Percentiles rank a stretch among this genome's conserved stretches.
phyloP scores from a whole-genome alignment of 1,140 invertebrate species.

The Rhyacophila brunnea region DNA sequence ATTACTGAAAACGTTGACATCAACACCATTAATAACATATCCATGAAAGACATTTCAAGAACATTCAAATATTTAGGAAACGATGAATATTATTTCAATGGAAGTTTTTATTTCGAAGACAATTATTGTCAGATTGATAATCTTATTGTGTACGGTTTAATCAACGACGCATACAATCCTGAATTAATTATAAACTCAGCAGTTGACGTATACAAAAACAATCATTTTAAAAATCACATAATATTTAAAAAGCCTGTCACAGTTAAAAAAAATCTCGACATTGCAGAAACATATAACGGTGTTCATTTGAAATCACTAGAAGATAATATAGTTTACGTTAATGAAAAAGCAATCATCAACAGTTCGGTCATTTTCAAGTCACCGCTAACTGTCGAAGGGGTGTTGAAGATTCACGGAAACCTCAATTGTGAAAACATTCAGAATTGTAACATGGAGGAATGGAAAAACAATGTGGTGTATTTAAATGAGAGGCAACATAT shows the following conservation, averaged over 20 bases:
- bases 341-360: slow-evolving; percentile 16
- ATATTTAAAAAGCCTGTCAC: slow-evolving; percentile 13
- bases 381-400: slow-evolving; percentile 12
- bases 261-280: slow-evolving; percentile 15
- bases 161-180: slow-evolving; percentile 20
- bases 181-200: slow-evolving; percentile 16
- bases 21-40: slow-evolving; percentile 11
- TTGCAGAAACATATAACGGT: slow-evolving; percentile 17
- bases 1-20: slow-evolving; percentile 20
- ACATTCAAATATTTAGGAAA: slow-evolving; percentile 15
- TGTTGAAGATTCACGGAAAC: slow-evolving; percentile 16
- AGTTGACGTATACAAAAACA: slow-evolving; percentile 5
- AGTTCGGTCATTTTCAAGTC: slow-evolving; percentile 16
- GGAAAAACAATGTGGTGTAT: slow-evolving; percentile 23
- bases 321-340: slow-evolving; percentile 18
- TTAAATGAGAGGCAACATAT: slow-evolving; percentile 17
- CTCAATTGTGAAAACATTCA: slow-evolving; percentile 12
- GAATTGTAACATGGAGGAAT: slow-evolving; percentile 23
- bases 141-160: slow-evolving; percentile 16
- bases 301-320: slow-evolving; percentile 12
- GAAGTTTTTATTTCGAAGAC: slow-evolving; percentile 20
- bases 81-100: slow-evolving; percentile 23
- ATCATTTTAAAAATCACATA: slow-evolving; percentile 23
- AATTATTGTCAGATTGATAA: slow-evolving; percentile 19
- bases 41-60: slow-evolving; percentile 7